Evolutionary conservation across 2,113 vertebrate species (phyloP), one percentile per base, ranked within the genome.

Genomic region (Indri indri): DNA sequence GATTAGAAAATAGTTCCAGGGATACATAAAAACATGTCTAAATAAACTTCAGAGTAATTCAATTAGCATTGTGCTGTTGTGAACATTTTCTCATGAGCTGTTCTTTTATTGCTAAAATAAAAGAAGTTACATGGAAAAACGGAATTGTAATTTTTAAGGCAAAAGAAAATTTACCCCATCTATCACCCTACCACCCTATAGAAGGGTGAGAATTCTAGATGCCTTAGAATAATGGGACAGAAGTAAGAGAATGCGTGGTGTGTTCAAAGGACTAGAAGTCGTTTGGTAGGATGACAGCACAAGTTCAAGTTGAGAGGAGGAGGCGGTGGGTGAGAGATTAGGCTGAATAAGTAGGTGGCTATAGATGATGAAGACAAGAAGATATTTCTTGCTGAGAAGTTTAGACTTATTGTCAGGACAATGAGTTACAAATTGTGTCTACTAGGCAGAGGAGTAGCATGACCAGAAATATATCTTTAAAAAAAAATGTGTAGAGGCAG

Each of bases 71-170:
- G 90, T 95, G 45, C 27, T 77, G 14, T 65, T 61, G 32, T 88
- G 83, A 90, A 87, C 20, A 90, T 91, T 94, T 96, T 92, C 52
- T 88, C 70, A 81, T 7, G 84, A 92, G 37, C 47, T 84, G 27
- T 63, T 94, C 27, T 94, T 97, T 94, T 63, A 68, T 96, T 90
- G 61, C 63, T 82, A n/a, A 87, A 81, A 71, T 73, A 91, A 96
- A 96, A 94, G 37, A 91, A 84, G 50, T 90, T 65, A 52, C 8
- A 37, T 40, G 34, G 45, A 57, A 91, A 82, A 83, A 73, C 92
- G 63, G 18, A 86, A 95, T 42, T 73, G 22, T 12, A 79, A 9
- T 90, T 76, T 95, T 95, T 18, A 89, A 95, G 54, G 50, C 32
- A 84, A 84, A 63, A 95, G 61, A 90, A 85, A 90, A 92, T 95